A percentile compares a stretch with the other conserved stretches of the same genome.
Evolutionary conservation across 2,888 invertebrate species (phyloP).

Genomic region (Plemyria rubiginata): DNA sequence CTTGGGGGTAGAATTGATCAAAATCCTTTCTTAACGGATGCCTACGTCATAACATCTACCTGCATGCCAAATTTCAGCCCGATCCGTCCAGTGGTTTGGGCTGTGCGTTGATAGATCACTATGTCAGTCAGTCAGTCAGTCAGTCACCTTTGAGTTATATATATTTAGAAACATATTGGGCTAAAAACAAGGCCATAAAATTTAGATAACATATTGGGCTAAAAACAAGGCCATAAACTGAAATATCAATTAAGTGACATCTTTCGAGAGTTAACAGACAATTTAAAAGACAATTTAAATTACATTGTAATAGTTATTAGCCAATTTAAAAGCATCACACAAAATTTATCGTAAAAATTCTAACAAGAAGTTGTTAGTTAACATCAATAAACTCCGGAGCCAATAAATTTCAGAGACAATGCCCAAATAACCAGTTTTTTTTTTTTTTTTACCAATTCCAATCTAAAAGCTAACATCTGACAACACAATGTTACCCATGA

Average conservation of each 20-base stretch:
- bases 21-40: too few relatives aligned
- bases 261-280: not conserved
- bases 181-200: too few relatives aligned
- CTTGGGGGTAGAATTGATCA: too few relatives aligned
- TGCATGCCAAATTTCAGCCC: too few relatives aligned
- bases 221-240: too few relatives aligned
- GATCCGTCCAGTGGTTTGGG: too few relatives aligned
- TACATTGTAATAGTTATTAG: not conserved
- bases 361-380: conserved; percentile 10
- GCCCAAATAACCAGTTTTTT: conserved; percentile 18
- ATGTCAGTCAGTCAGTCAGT: too few relatives aligned
- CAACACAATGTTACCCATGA: conserved; percentile 68
- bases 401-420: conserved; percentile 40
- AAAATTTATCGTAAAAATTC: not conserved
- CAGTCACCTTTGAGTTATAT: too few relatives aligned
- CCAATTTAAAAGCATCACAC: not conserved
- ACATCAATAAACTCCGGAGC: conserved; percentile 37
- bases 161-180: too few relatives aligned
- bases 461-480: conserved; percentile 50
- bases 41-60: too few relatives aligned
- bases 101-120: too few relatives aligned
- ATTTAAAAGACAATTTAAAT: not conserved
- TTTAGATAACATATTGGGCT: too few relatives aligned
- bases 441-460: conserved; percentile 41
- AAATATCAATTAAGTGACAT: not conserved